Base-by-base conservation (phyloP, 2,797 vertebrate genomes). In the Mus caroli region DNA sequence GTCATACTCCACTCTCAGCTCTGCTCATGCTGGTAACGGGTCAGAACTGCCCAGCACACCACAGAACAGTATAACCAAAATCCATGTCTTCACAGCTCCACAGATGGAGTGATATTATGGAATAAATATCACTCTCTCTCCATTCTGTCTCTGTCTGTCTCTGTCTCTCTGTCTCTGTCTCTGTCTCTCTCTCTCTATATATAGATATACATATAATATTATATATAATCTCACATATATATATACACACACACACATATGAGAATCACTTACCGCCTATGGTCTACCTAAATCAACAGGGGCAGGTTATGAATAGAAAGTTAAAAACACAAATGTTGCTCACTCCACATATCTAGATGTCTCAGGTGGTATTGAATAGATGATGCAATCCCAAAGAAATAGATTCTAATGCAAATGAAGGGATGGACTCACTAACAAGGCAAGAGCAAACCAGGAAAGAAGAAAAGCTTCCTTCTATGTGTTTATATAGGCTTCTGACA, bases 31-130 rank as follows among this genome's bases (percentile, higher is more conserved):
- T 3, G 92, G 79, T 91, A 90, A 91, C 6, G 34, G 50, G 60
- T 91, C 26, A 52, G 77, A 90, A 91, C 84, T 40, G 85, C 80
- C 56, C 19, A 88, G 69, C 56, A 79, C 24, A 92, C 88, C 71
- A 73, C 43, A 94, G 90, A 91, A 84, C 37, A 73, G 4, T 43
- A 75, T 84, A 90, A 93, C 43, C 54, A 71, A 17, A 94, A 52
- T 83, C 52, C 37, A 84, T 77, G 91, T 96, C 79, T 71, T 83
- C 82, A 92, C 77, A 75, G 3, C 1, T 83, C 82, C 78, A 76
- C 62, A 89, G 37, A 79, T 37, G 43, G 82, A 71, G 50, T 50
- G 50, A 50, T 50, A 50, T 22, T n/a, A 50, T 31, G 43, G 12
- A 77, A 43, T 76, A 76, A 62, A 62, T 12, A 22, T 6, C 6